phyloP scores from a whole-genome alignment of 2,797 vertebrate genomes.

The Neostethus bicornis region DNA sequence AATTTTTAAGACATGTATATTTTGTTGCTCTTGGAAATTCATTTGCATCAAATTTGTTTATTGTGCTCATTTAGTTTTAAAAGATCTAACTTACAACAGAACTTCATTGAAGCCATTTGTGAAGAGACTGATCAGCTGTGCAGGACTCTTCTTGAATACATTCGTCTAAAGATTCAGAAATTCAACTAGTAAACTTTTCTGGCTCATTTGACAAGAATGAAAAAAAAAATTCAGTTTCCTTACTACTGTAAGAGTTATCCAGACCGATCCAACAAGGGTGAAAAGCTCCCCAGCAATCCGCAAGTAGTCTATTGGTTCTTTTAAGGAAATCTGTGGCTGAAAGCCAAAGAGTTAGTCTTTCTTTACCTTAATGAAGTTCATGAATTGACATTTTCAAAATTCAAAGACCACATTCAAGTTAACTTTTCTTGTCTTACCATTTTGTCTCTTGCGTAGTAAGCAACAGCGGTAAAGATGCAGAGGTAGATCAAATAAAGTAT shows the following conservation, averaged over 20 bases:
- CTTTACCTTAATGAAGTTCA: background rate
- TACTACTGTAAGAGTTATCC: conserved; percentile 88
- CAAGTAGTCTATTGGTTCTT: conserved; percentile 70
- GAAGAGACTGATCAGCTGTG: conserved; percentile 80
- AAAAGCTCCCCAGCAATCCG: conserved; percentile 81
- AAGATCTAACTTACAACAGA: conserved; percentile 80
- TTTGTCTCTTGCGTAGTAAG: conserved; percentile 81
- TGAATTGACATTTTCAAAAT: background rate
- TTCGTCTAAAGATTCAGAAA: conserved; percentile 69
- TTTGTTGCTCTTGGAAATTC: too few species aligned
- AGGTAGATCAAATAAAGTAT: conserved; percentile 85
- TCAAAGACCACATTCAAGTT: background rate
- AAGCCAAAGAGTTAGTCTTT: background rate
- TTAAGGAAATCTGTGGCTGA: conserved; percentile 77
- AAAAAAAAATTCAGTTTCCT: conserved; percentile 62
- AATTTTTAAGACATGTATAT: too few species aligned
- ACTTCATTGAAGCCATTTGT: conserved; percentile 87
- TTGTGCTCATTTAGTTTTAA: too few species aligned
- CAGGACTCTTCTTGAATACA: conserved; percentile 80
- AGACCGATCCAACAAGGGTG: conserved; percentile 81
- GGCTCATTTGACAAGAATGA: background rate
- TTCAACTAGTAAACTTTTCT: background rate
- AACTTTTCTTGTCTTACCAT: conserved; percentile 62
- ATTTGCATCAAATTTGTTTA: too few species aligned
- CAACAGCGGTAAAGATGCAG: conserved; percentile 83